Conservation (phyloP, 2,113 vertebrate genomes). For the Cephalopholis sonnerati region DNA sequence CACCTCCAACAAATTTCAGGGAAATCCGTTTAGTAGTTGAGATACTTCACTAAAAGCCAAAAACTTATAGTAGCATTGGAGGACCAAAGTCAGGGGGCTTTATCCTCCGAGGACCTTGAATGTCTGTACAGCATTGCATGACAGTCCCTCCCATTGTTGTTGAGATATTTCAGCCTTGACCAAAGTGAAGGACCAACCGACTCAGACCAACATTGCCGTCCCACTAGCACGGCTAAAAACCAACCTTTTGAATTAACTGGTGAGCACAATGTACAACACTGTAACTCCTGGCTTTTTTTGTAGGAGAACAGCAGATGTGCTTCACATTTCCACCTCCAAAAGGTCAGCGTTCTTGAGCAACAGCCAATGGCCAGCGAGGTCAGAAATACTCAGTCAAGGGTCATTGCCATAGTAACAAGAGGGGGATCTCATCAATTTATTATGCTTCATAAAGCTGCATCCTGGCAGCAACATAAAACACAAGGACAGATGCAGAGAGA, state of each 20-base stretch:
- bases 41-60: neutral
- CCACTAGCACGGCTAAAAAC: neutral
- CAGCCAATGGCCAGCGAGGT: conserved; percentile 14
- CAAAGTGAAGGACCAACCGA: neutral
- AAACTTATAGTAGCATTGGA: neutral
- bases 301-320: neutral
- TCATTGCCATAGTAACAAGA: conserved; percentile 46
- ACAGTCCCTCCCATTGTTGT: neutral
- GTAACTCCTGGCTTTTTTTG: neutral
- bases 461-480: conserved; percentile 30
- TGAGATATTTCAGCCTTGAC: neutral
- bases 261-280: neutral
- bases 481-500: neutral
- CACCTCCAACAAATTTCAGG: neutral
- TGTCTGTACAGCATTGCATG: neutral
- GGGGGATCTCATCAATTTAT: conserved; percentile 37
- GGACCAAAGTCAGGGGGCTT: neutral
- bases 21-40: neutral
- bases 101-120: neutral
- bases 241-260: neutral
- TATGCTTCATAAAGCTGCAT: conserved; percentile 34
- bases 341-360: conserved; percentile 17
- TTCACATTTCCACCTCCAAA: neutral
- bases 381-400: conserved; percentile 34
- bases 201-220: neutral